These are phyloP conservation scores for Gymnocypris eckloni DNA, from an alignment of 2,797 vertebrate species.

Conservation along the genomic window DNA sequence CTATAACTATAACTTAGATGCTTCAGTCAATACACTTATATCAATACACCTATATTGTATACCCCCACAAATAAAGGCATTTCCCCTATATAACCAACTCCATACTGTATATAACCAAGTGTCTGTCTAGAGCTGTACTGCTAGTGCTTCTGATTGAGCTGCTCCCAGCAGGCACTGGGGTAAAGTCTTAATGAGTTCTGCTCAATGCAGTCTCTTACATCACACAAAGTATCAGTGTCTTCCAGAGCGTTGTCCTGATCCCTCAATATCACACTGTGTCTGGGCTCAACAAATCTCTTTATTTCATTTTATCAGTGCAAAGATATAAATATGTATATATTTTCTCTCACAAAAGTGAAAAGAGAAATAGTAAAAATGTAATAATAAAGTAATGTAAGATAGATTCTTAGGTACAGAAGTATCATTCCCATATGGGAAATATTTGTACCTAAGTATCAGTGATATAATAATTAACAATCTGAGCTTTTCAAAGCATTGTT, in stretches of 20 bases:
- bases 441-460: neutral
- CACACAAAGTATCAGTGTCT: slow-evolving; percentile 55
- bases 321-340: neutral
- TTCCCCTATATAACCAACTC: slow-evolving; percentile 37
- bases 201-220: slow-evolving; percentile 47
- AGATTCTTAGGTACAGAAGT: neutral
- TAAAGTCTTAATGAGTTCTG: slow-evolving; percentile 59
- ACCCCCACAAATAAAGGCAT: neutral
- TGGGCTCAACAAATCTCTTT: slow-evolving; percentile 14
- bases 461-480: neutral
- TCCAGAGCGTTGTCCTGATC: slow-evolving; percentile 40
- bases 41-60: neutral
- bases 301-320: neutral
- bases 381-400: neutral
- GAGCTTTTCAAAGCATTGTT: slow-evolving; percentile 4
- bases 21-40: neutral
- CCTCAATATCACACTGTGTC: slow-evolving; percentile 11
- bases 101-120: slow-evolving; percentile 55
- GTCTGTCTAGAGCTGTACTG: slow-evolving; percentile 32
- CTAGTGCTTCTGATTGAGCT: slow-evolving; percentile 54
- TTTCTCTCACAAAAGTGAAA: neutral
- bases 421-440: neutral
- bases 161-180: slow-evolving; percentile 49
- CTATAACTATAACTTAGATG: neutral
- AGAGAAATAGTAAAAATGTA: neutral